Percentiles rank a stretch among this genome's conserved stretches.
Evolutionary conservation across 1,140 invertebrate genomes (phyloP).

Genomic region (Ladona fulva): DNA sequence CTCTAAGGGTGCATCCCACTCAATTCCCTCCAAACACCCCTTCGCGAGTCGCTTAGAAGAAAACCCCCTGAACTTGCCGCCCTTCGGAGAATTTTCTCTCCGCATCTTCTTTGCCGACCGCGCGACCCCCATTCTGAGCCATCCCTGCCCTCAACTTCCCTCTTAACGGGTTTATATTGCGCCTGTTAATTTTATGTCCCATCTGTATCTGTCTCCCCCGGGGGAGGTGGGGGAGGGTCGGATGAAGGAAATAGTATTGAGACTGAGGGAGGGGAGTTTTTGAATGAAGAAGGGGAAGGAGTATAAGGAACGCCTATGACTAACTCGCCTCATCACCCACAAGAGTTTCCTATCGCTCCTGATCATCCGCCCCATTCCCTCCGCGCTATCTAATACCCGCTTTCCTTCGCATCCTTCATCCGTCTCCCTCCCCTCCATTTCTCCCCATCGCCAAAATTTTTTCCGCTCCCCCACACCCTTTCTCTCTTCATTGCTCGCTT

Average conservation of each 20-base stretch:
- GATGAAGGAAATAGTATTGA: not conserved
- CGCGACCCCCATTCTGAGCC: not conserved
- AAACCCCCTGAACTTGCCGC: too few relatives aligned
- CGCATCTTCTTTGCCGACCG: too few relatives aligned
- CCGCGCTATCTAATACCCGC: not conserved
- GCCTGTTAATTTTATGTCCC: constrained; percentile 9
- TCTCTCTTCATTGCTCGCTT: not conserved
- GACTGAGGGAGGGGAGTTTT: not conserved
- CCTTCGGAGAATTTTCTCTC: too few relatives aligned
- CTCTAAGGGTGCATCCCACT: not conserved
- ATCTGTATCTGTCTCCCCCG: constrained; percentile 1
- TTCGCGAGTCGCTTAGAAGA: not conserved
- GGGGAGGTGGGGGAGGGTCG: not conserved
- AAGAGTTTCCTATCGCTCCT: not conserved
- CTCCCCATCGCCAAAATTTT: not conserved
- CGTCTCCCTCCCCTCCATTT: not conserved
- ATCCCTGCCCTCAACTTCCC: not conserved
- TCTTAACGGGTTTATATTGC: constrained; percentile 9
- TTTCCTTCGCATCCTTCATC: not conserved
- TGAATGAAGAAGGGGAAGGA: not conserved
- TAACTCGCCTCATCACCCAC: not conserved
- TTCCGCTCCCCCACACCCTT: not conserved
- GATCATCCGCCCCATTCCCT: not conserved
- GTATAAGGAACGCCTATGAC: not conserved
- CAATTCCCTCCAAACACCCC: not conserved